These are phyloP conservation scores for Hyperoodon ampullatus DNA, from an alignment of 2,113 vertebrate species.

Conservation along the genomic window DNA sequence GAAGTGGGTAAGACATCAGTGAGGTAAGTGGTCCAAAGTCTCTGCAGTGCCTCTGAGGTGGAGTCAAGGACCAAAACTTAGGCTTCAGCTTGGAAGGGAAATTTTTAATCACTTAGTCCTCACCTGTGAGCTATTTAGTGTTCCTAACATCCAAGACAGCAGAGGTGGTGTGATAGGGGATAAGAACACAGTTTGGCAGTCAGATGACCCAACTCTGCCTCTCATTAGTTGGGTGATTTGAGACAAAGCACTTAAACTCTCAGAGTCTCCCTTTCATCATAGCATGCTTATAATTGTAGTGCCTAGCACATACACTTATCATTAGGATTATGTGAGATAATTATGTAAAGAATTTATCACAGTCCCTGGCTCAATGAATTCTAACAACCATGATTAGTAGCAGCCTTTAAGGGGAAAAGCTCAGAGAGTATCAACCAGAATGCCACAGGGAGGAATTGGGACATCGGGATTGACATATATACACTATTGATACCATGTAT, in stretches of 20 bases:
- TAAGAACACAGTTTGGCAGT: background rate
- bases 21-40: background rate
- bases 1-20: background rate
- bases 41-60: background rate
- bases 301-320: background rate
- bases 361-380: background rate
- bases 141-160: conserved; percentile 10
- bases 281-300: background rate
- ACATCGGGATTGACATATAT: too few relatives aligned
- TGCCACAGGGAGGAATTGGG: background rate
- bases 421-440: background rate
- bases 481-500: too few relatives aligned
- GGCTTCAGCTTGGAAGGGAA: background rate
- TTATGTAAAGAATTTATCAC: background rate
- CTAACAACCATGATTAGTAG: background rate
- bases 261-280: background rate
- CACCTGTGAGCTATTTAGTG: background rate
- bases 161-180: background rate
- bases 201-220: background rate
- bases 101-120: background rate
- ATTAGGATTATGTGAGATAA: background rate
- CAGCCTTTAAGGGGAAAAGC: background rate
- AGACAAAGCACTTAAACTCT: background rate
- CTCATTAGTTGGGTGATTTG: background rate
- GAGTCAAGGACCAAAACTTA: conserved; percentile 17